Evolutionary conservation across 2,113 vertebrate genomes (phyloP).

Genomic region (Cochlearius cochlearius): DNA sequence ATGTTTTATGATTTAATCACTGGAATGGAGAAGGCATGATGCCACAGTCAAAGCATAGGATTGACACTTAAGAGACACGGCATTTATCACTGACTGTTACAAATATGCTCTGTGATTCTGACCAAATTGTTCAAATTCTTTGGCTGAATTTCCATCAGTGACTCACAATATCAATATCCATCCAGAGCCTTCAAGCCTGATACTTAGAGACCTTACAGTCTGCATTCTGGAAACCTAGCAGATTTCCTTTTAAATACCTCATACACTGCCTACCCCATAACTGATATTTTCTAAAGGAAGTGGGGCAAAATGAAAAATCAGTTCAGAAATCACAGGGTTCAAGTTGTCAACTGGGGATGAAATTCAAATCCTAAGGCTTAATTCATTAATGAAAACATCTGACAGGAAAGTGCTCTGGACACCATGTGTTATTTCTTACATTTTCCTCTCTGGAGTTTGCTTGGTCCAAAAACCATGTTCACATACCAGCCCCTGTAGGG

Average conservation of each 20-base stretch:
- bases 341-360: background rate
- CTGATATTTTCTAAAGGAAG: background rate
- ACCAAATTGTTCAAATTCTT: background rate
- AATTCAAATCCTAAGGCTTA: background rate
- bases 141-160: background rate
- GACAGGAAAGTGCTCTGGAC: background rate
- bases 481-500: background rate
- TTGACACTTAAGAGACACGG: background rate
- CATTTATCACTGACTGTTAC: background rate
- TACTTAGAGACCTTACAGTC: background rate
- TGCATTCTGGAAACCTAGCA: background rate
- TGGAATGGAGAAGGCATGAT: background rate
- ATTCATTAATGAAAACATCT: background rate
- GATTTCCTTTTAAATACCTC: background rate
- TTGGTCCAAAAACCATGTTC: background rate
- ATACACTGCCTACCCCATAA: background rate
- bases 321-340: background rate
- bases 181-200: background rate
- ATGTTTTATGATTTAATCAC: background rate
- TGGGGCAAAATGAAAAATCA: background rate
- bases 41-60: background rate
- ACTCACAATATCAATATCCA: background rate
- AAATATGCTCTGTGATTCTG: background rate
- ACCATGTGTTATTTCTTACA: background rate
- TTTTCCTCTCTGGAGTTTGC: background rate